These are phyloP conservation scores for Theonella swinhoei DNA, from an alignment of 37 sponge, comb jelly and placozoan species.

Conservation along the genomic window DNA sequence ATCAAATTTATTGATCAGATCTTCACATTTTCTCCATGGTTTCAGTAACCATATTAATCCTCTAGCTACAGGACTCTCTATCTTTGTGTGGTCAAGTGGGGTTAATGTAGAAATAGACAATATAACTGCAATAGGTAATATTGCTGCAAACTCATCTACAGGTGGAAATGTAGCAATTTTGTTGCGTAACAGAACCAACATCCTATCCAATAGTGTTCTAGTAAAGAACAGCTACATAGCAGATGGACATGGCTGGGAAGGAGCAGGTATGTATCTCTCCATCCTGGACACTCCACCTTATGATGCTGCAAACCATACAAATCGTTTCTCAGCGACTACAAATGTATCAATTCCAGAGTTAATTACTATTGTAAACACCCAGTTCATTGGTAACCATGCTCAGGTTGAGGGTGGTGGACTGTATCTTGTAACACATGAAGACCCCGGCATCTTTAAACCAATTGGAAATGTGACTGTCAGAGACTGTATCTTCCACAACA, in stretches of 20 bases:
- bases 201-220: neutral
- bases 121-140: neutral
- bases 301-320: neutral
- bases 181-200: neutral
- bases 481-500: neutral
- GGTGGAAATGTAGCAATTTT: conserved; percentile 3
- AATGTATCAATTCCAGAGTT: neutral
- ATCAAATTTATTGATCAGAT: neutral
- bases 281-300: neutral
- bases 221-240: neutral
- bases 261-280: conserved; percentile 1
- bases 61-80: neutral
- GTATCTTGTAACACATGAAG: neutral
- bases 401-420: neutral
- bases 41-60: neutral
- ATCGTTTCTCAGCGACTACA: no score
- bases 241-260: neutral
- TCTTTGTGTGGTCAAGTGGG: neutral
- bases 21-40: neutral
- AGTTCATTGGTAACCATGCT: neutral
- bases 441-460: neutral
- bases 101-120: neutral
- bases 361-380: neutral
- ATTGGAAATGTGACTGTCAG: neutral
- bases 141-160: neutral